Evolutionary conservation across 2,888 invertebrate genomes (phyloP).

Genomic region (Steinernema hermaphroditum): DNA sequence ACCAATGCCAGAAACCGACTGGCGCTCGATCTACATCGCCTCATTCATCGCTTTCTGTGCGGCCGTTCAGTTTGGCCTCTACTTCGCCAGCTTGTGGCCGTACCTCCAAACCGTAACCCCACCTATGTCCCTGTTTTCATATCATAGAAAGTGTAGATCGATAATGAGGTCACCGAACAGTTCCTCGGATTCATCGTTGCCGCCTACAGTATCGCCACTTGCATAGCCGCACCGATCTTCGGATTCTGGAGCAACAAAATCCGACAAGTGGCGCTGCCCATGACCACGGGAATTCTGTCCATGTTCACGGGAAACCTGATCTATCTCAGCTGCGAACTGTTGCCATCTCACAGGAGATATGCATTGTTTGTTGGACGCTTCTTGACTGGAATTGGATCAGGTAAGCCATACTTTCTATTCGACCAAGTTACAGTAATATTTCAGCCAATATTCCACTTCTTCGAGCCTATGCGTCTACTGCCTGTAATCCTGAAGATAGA

Average conservation of each 20-base stretch:
- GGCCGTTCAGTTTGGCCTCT: slow-evolving; percentile 35
- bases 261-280: slow-evolving; percentile 45
- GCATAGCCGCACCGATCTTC: slow-evolving; percentile 45
- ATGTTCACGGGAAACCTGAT: slow-evolving; percentile 67
- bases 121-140: background rate
- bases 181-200: slow-evolving; percentile 52
- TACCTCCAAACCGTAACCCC: slow-evolving; percentile 39
- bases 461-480: slow-evolving; percentile 67
- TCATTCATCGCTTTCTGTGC: slow-evolving; percentile 33
- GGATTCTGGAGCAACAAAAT: slow-evolving; percentile 48
- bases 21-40: slow-evolving; percentile 44
- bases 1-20: slow-evolving; percentile 38
- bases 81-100: slow-evolving; percentile 37
- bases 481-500: slow-evolving; percentile 66
- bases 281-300: slow-evolving; percentile 55
- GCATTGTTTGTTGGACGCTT: slow-evolving; percentile 58
- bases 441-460: slow-evolving; percentile 68
- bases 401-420: too few relatives aligned
- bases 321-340: slow-evolving; percentile 65
- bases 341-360: slow-evolving; percentile 51
- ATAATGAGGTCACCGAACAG: slow-evolving; percentile 37
- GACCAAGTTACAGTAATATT: too few relatives aligned
- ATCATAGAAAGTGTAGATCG: slow-evolving; percentile 37
- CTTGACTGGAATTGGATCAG: slow-evolving; percentile 67
- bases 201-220: slow-evolving; percentile 48